Evolutionary conservation across 1,140 invertebrate genomes (phyloP).

Genomic region (Chelonus insularis): DNA sequence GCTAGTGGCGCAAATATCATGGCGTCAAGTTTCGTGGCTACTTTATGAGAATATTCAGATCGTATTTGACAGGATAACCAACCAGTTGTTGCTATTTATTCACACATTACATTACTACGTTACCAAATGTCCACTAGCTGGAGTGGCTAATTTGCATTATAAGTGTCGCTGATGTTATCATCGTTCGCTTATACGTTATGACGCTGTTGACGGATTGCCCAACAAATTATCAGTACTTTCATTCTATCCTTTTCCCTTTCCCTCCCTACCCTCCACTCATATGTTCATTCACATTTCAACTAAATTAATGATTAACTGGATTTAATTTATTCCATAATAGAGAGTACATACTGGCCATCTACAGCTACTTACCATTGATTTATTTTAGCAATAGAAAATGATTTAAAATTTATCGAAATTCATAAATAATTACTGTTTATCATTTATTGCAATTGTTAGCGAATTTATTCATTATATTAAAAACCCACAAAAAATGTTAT

Average conservation of each 20-base stretch:
- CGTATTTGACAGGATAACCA: conserved; percentile 54
- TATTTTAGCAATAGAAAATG: too few relatives aligned
- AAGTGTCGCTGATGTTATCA: conserved; percentile 53
- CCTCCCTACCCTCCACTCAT: neutral
- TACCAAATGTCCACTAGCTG: conserved; percentile 46
- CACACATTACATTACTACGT: conserved; percentile 55
- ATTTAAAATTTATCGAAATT: too few relatives aligned
- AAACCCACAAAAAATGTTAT: too few relatives aligned
- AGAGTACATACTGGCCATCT: too few relatives aligned
- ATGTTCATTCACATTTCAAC: too few relatives aligned
- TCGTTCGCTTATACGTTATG: conserved; percentile 49
- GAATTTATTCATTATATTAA: too few relatives aligned
- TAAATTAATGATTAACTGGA: too few relatives aligned
- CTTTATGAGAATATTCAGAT: conserved; percentile 40
- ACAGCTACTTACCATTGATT: too few relatives aligned
- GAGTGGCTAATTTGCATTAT: conserved; percentile 60
- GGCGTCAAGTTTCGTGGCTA: neutral
- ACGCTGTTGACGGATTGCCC: conserved; percentile 46
- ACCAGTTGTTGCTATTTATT: conserved; percentile 62
- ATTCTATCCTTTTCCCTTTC: conserved; percentile 7
- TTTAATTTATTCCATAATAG: too few relatives aligned
- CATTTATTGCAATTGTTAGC: too few relatives aligned
- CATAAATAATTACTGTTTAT: too few relatives aligned
- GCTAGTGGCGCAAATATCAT: neutral
- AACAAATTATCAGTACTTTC: conserved; percentile 22